phyloP scores from a whole-genome alignment of 2,888 invertebrate species.

The Mycalesis mineus region DNA sequence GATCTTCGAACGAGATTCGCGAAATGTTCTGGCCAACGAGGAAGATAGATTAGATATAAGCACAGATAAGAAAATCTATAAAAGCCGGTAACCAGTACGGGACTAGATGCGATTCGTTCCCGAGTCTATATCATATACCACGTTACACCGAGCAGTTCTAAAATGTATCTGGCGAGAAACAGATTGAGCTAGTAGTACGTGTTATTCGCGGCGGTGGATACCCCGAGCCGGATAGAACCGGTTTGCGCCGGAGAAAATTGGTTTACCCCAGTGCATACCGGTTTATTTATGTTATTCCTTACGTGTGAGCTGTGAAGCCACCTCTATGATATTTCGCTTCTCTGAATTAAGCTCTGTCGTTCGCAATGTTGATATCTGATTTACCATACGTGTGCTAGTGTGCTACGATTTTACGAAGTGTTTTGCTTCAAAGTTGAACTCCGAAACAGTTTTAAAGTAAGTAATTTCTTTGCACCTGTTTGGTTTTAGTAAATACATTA shows the following conservation, averaged over 20 bases:
- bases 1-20: too few relatives aligned
- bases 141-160: not conserved
- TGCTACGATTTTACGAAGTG: too few relatives aligned
- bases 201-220: constrained; percentile 28
- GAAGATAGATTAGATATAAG: too few relatives aligned
- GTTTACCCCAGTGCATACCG: constrained; percentile 20
- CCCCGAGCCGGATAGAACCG: constrained; percentile 30
- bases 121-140: not conserved
- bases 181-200: constrained; percentile 34
- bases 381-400: too few relatives aligned
- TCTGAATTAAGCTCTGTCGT: not conserved
- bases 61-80: not conserved
- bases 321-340: not conserved
- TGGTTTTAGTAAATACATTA: too few relatives aligned
- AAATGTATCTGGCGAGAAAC: constrained; percentile 28
- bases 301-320: constrained; percentile 4
- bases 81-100: not conserved
- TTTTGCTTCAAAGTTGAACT: too few relatives aligned
- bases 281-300: constrained; percentile 9
- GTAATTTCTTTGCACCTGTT: too few relatives aligned
- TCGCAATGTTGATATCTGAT: not conserved
- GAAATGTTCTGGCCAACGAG: too few relatives aligned
- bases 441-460: too few relatives aligned
- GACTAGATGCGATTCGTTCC: not conserved
- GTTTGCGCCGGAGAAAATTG: constrained; percentile 29